Percentiles rank a stretch among this genome's conserved stretches.
phyloP scores from a whole-genome alignment of 2,113 vertebrate genomes.

The Forbesichthys papilliferus region DNA sequence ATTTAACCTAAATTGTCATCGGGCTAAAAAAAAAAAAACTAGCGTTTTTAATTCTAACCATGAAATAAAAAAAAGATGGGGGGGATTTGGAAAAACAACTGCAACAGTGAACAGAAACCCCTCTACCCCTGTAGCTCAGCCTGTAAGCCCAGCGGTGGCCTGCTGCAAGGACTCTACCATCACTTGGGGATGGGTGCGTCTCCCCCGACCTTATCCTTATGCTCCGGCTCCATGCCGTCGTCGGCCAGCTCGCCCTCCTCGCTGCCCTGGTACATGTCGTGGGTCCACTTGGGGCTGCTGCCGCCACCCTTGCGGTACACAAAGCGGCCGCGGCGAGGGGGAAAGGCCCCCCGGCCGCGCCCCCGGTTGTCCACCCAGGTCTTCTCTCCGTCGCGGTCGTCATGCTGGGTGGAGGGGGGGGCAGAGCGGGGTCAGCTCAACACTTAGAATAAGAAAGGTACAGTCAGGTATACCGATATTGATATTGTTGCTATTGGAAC shows the following conservation, averaged over 20 bases:
- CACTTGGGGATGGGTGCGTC: slow-evolving; percentile 71
- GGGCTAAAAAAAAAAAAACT: neutral
- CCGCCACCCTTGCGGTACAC: slow-evolving; percentile 88
- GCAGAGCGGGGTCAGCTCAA: neutral
- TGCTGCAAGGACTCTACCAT: slow-evolving; percentile 52
- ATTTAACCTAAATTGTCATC: slow-evolving; percentile 17
- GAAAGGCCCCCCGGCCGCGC: slow-evolving; percentile 85
- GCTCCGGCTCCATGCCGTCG: slow-evolving; percentile 80
- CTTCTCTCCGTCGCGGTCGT: slow-evolving; percentile 93
- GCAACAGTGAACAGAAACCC: neutral
- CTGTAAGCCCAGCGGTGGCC: neutral
- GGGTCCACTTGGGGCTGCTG: slow-evolving; percentile 92
- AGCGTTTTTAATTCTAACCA: slow-evolving; percentile 6
- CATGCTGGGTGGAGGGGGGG: slow-evolving; percentile 79
- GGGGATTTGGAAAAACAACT: neutral
- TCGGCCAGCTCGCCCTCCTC: slow-evolving; percentile 86
- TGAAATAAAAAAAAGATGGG: slow-evolving; percentile 11
- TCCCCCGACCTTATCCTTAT: slow-evolving; percentile 79
- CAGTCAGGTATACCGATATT: too few relatives aligned
- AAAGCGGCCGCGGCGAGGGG: slow-evolving; percentile 86
- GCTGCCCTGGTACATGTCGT: slow-evolving; percentile 94
- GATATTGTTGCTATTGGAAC: too few relatives aligned
- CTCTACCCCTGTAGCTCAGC: neutral
- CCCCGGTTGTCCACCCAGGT: slow-evolving; percentile 88
- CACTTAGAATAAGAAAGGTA: neutral